Evolutionary conservation across 2,113 vertebrate genomes (phyloP), one percentile per base, ranked within the genome.

Genomic region (Odocoileus virginianus): DNA sequence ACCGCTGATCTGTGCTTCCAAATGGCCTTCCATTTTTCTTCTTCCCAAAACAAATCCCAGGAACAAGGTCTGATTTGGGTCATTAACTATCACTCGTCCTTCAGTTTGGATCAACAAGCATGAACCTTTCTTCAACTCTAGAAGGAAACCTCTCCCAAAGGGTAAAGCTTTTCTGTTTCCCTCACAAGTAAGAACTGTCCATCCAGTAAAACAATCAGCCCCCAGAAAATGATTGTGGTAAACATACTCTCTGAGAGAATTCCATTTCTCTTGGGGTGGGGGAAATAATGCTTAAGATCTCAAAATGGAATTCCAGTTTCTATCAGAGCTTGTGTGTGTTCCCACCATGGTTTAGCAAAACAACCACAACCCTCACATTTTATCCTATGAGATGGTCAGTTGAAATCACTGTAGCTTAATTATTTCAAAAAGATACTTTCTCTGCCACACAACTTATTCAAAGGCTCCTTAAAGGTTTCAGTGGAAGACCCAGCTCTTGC

Each of bases 391-490:
- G 52, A 57, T 12, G 30, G 40, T 43, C 60, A 30, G 60, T 2
- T 92, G 43, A 95, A 83, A 94, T 93, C 27, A 84, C 81, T 55
- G 30, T 67, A 89, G 25, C 54, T 94, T 94, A 89, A 93, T n/a
- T 33, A 50, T 50, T 88, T 84, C n/a, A 78, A 45, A 96, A 96
- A 47, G 12, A 74, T 30, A 58, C 30, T 79, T 74, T 93, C 21
- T 89, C 57, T 93, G 67, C 10, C 76, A 60, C 61, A 95, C 43
- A 90, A 61, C 15, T 78, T 57, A 95, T n/a, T 89, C 36, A 86
- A 96, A 33, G 57, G 9, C 23, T 91, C 87, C 97, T 91, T 91
- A 93, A 93, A 94, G 61, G 91, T 76, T 54, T 64, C 87, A 57
- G 21, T 47, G 76, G 88, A 94, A 98, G 91, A 33, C n/a, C 19